Base-by-base conservation (phyloP, 2,113 vertebrate species). In the Dipodomys ordii region DNA sequence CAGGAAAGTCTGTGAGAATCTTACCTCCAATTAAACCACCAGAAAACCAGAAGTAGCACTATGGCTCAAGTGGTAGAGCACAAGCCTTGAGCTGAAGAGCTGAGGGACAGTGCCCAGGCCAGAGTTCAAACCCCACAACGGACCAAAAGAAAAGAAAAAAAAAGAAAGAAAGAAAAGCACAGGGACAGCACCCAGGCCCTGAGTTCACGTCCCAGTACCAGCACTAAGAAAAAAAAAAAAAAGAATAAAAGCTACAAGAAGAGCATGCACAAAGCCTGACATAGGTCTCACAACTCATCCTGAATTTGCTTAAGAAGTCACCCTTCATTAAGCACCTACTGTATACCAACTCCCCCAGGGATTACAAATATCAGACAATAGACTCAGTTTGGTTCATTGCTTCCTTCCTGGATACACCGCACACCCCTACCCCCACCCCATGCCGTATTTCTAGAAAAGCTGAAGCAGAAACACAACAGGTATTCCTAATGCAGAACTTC, bases 361-460 rank as follows among this genome's bases (percentile, higher is more conserved):
- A 76, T 23, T 39, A 4, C 0, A 77, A 27, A 39, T 32, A 2
- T 0, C 7, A 22, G 5, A 9, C 19, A 9, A 53, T 62, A 49
- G 60, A 76, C 13, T 10, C 0, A 0, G 28, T 6, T 71, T 0
- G 27, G 62, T 73, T 65, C 30, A 13, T 32, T 18, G 62, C 60
- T 73, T 83, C 65, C 65, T 32, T 46, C 60, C 16, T 22, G 0
- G 16, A 25, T 49, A 49, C 5, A 49, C 49, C 49, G 9, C 3
- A 0, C 13, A 1, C 53, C 12, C 15, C 15, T 10, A 2, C 53
- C 15, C 68, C 68, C 84, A 83, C 69, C 78, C 72, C 72, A 57
- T 15, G 53, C 91, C 80, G 3, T 20, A 93, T 93, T 84, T 79
- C 87, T 18, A 44, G 78, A 44, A 25, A 87, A 92, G 32, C 84